phyloP scores from a whole-genome alignment of 2,888 invertebrate genomes.

The Drosophila peninsularis region DNA sequence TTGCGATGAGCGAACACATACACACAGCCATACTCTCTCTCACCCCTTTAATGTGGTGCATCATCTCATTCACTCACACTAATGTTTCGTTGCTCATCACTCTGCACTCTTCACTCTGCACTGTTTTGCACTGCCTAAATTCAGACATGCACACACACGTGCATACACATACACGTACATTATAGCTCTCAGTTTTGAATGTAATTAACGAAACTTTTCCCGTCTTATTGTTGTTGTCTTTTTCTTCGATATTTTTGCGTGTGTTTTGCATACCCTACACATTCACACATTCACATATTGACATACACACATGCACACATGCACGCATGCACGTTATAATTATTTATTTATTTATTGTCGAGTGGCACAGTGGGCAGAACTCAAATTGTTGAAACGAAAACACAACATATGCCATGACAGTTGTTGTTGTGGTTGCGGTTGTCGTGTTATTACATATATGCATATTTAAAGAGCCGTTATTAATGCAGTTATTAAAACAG shows the following conservation, averaged over 20 bases:
- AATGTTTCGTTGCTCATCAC: neutral
- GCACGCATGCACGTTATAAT: neutral
- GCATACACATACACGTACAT: neutral
- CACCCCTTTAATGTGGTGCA: conserved; percentile 51
- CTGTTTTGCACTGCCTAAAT: conserved; percentile 17
- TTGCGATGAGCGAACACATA: conserved; percentile 39
- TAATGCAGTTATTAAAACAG: neutral
- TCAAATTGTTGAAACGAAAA: neutral
- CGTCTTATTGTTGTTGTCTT: conserved; percentile 14
- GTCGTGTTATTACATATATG: neutral
- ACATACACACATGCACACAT: neutral
- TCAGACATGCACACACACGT: neutral
- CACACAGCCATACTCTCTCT: conserved; percentile 18
- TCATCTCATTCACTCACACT: conserved; percentile 26
- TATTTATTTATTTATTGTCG: neutral
- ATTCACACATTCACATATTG: neutral
- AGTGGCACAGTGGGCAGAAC: neutral
- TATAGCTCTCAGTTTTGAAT: conserved; percentile 31
- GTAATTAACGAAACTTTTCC: conserved; percentile 51
- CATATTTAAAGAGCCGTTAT: neutral
- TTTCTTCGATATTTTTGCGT: neutral
- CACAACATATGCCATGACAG: conserved; percentile 24
- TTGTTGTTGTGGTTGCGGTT: conserved; percentile 15
- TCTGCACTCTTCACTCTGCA: conserved; percentile 3
- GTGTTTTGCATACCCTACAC: neutral